Base-by-base conservation (phyloP, 2,888 invertebrate species). In the Drosophila helvetica region DNA sequence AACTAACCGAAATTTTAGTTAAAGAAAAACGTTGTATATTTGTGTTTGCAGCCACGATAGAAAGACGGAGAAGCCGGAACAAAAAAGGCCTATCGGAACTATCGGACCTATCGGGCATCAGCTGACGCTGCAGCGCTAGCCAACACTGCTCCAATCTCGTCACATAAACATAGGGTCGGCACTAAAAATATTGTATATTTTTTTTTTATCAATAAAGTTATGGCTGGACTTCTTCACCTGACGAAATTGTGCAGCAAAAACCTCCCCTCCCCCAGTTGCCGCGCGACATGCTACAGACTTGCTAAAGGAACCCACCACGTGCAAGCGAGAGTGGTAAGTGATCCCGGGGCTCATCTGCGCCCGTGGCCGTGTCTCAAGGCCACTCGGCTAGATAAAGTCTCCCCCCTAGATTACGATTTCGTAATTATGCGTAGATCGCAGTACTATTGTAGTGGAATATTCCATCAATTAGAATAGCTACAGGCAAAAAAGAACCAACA, bases 201-300 rank as follows among this genome's bases (percentile, higher is more conserved):
- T 69, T 66, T 66, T 76, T 71, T 71, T 64, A 64, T 61, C 66
- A 55, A 53, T 51, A 38, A 79, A 86, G 89, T 80, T 72, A 91
- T 91, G 90, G 89, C 91, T 79, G 91, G 89, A 77, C 70, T 90
- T 73, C 66, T 90, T 54, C 79, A 89, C 71, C 79, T 90, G 74
- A 83, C 82, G 64, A 90, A 86, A 84, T 80, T 90, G 77, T 90
- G 80, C 78, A 88, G 86, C 74, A 88, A 74, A 73, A 78, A 70
- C 50, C 71, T 75, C 56, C 74, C 68, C 51, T 61, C 70, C 22
- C 63, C 74, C 47, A 74, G 75, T 52, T 79, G 75, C 54, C 60
- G 70, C 59, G 53, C 54, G 54, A 64, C 67, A 61, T 68, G 67
- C 57, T 53, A 75, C 53, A 75, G 78, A 60, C 50, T 54, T 42